These are phyloP conservation scores for Beris morrisii DNA, from an alignment of 2,888 invertebrate genomes.

Conservation along the genomic window DNA sequence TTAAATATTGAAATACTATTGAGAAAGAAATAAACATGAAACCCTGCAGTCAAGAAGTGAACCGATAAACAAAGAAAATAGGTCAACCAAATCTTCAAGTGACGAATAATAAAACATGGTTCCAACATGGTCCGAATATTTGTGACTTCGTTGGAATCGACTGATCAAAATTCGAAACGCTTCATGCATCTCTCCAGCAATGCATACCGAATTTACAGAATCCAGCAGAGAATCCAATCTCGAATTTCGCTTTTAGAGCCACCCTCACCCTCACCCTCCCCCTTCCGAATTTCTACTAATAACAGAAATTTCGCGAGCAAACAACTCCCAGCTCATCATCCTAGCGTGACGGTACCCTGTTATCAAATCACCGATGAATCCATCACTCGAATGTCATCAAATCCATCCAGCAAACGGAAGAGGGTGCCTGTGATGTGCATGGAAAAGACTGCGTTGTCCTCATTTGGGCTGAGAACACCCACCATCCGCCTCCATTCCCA, in stretches of 20 bases:
- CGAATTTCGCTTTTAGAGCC: neutral
- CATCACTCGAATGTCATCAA: slow-evolving; percentile 32
- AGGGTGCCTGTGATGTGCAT: neutral
- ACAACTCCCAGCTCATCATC: neutral
- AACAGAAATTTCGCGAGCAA: slow-evolving; percentile 5
- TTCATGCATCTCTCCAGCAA: no score
- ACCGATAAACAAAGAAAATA: no score
- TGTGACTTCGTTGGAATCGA: no score
- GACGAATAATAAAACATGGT: no score
- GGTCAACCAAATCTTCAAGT: no score
- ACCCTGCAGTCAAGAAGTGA: no score
- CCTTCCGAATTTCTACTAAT: neutral
- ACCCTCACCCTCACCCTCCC: neutral
- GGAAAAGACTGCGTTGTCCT: neutral
- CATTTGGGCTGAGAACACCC: neutral
- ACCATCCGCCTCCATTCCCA: neutral
- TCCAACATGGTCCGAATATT: no score
- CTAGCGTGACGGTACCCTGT: slow-evolving; percentile 11
- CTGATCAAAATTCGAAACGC: no score
- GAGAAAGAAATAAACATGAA: no score
- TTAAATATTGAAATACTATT: no score
- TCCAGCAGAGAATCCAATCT: neutral
- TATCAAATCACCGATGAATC: slow-evolving; percentile 34
- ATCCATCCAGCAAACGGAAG: slow-evolving; percentile 8
- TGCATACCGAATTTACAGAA: no score